Evolutionary conservation across 53 echinoderm and acorn worm genomes (phyloP).

Genomic region (Stichopus horrens): DNA sequence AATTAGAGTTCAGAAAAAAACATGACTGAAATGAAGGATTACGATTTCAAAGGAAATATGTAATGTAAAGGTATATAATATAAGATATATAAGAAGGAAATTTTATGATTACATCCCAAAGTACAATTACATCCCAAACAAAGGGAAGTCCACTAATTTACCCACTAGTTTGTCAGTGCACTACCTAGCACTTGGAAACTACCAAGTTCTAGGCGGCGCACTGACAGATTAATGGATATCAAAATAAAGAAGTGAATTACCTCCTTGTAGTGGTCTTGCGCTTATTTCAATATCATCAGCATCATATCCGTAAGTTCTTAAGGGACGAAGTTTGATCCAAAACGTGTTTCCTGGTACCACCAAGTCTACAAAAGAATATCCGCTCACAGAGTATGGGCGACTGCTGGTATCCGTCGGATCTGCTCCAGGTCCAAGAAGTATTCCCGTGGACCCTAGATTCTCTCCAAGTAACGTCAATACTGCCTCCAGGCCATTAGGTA

Average conservation of each 20-base stretch:
- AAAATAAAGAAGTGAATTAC: neutral
- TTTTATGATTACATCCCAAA: neutral
- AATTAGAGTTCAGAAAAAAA: too few relatives aligned
- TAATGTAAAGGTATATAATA: too few relatives aligned
- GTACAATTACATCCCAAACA: neutral
- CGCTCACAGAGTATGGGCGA: neutral
- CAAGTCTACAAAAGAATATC: neutral
- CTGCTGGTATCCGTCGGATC: neutral
- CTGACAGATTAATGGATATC: too few relatives aligned
- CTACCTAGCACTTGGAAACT: too few relatives aligned
- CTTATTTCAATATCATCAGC: neutral
- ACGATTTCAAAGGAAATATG: too few relatives aligned
- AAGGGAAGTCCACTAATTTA: neutral
- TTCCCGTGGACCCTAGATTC: neutral
- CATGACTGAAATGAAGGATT: too few relatives aligned
- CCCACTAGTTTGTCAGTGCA: too few relatives aligned
- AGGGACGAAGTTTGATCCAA: neutral
- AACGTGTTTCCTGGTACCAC: neutral
- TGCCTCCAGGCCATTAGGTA: conserved; percentile 1
- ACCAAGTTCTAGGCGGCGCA: too few relatives aligned
- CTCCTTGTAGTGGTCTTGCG: neutral
- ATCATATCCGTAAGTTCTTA: neutral
- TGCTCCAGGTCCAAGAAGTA: neutral
- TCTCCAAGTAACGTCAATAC: neutral
- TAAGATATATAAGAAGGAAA: too few relatives aligned